Percentiles rank a stretch among this genome's conserved stretches.
Conservation (phyloP, 1,140 invertebrate genomes). For the Catajapyx aquilonaris region DNA sequence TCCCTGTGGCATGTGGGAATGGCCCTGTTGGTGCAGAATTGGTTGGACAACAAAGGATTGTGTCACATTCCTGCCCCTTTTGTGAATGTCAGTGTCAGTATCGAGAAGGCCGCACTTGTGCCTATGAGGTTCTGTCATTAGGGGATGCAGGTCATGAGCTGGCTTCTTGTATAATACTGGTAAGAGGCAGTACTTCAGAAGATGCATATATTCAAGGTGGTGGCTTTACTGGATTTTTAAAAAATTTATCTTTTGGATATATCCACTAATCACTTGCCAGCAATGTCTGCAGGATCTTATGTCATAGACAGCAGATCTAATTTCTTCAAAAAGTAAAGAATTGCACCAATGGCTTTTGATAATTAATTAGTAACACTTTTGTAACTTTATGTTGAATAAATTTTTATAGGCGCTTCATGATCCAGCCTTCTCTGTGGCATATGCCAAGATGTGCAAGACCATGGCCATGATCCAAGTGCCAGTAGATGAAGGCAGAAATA, state of each 20-base stretch:
- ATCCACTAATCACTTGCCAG: background rate
- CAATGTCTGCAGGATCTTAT: background rate
- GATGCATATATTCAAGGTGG: no score
- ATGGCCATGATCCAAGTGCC: slow-evolving; percentile 33
- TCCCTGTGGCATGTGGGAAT: no score
- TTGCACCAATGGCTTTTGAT: background rate
- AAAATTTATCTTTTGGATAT: no score
- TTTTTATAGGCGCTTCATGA: slow-evolving; percentile 80
- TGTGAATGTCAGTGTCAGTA: slow-evolving; percentile 1
- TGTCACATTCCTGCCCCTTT: background rate
- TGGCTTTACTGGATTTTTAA: no score
- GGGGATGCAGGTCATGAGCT: no score
- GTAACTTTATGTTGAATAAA: no score
- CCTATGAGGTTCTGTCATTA: background rate
- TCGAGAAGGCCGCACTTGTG: background rate
- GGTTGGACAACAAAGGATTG: no score
- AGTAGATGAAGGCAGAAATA: slow-evolving; percentile 13
- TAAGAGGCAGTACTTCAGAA: no score
- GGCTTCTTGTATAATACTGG: no score
- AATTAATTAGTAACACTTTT: background rate
- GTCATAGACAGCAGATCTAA: background rate
- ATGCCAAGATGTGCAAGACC: slow-evolving; percentile 64
- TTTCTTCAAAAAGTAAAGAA: background rate
- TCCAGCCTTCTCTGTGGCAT: slow-evolving; percentile 73
- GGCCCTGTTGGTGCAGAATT: no score